phyloP scores from a whole-genome alignment of 2,113 vertebrate species.

The Brachionichthys hirsutus region DNA sequence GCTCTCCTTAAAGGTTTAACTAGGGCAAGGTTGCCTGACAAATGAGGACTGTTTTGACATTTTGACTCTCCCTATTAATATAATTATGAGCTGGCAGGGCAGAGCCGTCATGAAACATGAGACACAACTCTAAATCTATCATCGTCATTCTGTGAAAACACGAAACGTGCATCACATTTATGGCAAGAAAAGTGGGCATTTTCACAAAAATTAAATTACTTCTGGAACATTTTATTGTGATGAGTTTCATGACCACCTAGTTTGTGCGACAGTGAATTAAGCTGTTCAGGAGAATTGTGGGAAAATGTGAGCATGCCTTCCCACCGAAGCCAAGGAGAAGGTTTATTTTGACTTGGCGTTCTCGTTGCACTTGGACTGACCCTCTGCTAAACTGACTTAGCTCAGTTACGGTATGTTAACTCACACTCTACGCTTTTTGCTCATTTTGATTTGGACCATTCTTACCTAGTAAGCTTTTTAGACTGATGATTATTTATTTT shows the following conservation, averaged over 20 bases:
- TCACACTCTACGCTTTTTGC: constrained; percentile 30
- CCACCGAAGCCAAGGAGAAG: constrained; percentile 67
- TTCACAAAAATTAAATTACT: constrained; percentile 45
- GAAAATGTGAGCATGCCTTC: constrained; percentile 56
- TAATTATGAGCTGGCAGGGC: constrained; percentile 29
- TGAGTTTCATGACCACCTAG: constrained; percentile 60
- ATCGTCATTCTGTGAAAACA: constrained; percentile 36
- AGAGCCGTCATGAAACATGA: constrained; percentile 31
- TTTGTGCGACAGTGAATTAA: constrained; percentile 51
- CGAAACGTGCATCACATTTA: constrained; percentile 29
- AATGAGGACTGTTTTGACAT: constrained; percentile 57
- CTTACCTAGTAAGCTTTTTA: constrained; percentile 40
- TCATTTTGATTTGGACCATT: constrained; percentile 42
- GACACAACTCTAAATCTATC: constrained; percentile 42
- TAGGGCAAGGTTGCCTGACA: constrained; percentile 49
- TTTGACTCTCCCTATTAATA: constrained; percentile 45
- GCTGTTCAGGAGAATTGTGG: constrained; percentile 56
- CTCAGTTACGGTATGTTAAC: constrained; percentile 62
- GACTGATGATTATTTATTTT: too few relatives aligned
- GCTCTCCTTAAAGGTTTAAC: constrained; percentile 33
- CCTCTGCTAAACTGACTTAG: constrained; percentile 59
- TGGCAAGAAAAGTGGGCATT: constrained; percentile 32
- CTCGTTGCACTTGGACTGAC: constrained; percentile 74
- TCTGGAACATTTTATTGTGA: constrained; percentile 55
- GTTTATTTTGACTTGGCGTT: constrained; percentile 77